Evolutionary conservation across 2,888 invertebrate genomes (phyloP), one percentile per base, ranked within the genome.

Genomic region (Dicroscelio sp.): DNA sequence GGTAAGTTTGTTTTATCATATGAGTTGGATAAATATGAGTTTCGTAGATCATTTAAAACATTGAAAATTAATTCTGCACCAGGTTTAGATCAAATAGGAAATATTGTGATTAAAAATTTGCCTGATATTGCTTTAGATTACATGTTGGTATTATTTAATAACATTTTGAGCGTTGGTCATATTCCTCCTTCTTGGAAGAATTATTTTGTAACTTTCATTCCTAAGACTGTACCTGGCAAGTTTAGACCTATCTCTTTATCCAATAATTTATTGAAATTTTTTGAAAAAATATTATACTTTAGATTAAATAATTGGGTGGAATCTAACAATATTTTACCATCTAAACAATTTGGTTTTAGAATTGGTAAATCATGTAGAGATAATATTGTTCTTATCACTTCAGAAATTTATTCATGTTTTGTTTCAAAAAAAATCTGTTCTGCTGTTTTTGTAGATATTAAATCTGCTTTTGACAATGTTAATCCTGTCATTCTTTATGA

Each of bases 381-480:
- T 33, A 33, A 33, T 33, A 31, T 65, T 33, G 5, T 33, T 8
- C 20, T 75, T 17, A 2, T 75, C 0, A 20, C 33, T 33, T 75
- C 75, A 4, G 2, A 31, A 33, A 75, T 75, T 33, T 55, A 33
- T 55, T 14, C 33, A 1, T 55, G 58, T 33, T 75, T 75, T 55
- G 23, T 75, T 14, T 23, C 55, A 2, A 6, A n/a, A 20, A 2
- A 52, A 14, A 33, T 8, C 33, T 55, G 33, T 33, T 55, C 58
- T 10, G 33, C 55, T 23, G 0, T 75, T 14, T 75, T 60, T 38
- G 25, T 80, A 27, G 80, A 80, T 35, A 69, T 80, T 14, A 69
- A 69, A 27, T 67, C 69, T 25, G 80, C 69, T 27, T 69, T 80
- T 27, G 80, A 80, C 12, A 33, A 55, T 52, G 69, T 80, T 25